A percentile compares a stretch with the other conserved stretches of the same genome.
phyloP scores from a whole-genome alignment of 2,113 vertebrate genomes.

The Microtus montanus region DNA sequence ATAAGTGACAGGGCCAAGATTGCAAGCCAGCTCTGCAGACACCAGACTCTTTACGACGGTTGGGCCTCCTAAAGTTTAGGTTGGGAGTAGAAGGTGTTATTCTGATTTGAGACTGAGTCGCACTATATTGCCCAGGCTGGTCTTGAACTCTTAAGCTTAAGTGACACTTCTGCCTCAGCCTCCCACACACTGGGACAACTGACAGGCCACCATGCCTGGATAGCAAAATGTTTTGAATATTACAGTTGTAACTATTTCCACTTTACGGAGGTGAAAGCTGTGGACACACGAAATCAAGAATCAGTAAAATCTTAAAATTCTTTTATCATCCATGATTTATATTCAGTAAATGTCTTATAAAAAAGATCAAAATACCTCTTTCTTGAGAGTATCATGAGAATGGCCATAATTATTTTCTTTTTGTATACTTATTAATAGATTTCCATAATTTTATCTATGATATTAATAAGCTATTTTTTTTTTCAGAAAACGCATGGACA shows the following conservation, averaged over 20 bases:
- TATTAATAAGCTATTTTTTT: slow-evolving; percentile 34
- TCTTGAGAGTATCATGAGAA: not conserved
- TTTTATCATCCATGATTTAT: not conserved
- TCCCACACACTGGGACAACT: not conserved
- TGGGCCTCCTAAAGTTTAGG: slow-evolving; percentile 14
- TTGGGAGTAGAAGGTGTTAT: not conserved
- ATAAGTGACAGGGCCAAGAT: not conserved
- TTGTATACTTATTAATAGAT: not conserved
- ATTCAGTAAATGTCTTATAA: not conserved
- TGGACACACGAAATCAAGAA: not conserved
- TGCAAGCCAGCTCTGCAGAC: slow-evolving; percentile 12
- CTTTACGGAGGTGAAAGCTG: slow-evolving; percentile 34
- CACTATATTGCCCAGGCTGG: not conserved
- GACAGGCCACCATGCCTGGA: not conserved
- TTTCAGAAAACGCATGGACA: not conserved
- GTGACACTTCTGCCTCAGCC: not conserved
- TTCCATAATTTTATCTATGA: slow-evolving; percentile 1
- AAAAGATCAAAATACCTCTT: not conserved
- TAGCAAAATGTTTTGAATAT: not conserved
- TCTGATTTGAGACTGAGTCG: not conserved
- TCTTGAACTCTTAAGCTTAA: not conserved
- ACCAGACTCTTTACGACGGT: not conserved
- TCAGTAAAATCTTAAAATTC: slow-evolving; percentile 41
- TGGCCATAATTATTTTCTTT: slow-evolving; percentile 9
- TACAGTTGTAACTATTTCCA: not conserved